Evolutionary conservation across 2,797 vertebrate species (phyloP).

Genomic region (Acanthopagrus latus): DNA sequence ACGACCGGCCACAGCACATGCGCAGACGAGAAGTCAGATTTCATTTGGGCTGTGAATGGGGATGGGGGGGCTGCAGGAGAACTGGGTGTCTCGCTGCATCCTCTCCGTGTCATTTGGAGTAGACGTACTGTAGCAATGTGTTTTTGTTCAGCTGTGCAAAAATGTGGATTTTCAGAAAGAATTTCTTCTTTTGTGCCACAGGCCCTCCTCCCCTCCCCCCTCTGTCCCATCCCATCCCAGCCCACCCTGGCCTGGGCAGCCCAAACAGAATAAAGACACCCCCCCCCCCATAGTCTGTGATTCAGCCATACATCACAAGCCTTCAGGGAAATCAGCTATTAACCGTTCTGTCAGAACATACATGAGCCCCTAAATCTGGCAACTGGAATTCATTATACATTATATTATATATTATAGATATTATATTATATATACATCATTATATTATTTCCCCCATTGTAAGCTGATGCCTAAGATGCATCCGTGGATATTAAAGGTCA

Average conservation of each 20-base stretch:
- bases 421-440: too few species aligned
- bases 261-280: constrained; percentile 28
- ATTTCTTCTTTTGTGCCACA: constrained; percentile 40
- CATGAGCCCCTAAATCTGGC: background rate
- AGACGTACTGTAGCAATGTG: background rate
- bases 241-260: constrained; percentile 18
- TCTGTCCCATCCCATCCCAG: constrained; percentile 15
- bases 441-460: background rate
- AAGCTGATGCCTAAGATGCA: background rate
- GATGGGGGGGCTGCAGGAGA: constrained; percentile 35
- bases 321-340: background rate
- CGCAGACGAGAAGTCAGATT: constrained; percentile 66
- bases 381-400: background rate
- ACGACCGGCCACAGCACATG: constrained; percentile 77
- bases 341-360: background rate
- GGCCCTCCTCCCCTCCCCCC: constrained; percentile 38
- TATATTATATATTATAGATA: too few species aligned
- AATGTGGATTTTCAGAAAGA: background rate
- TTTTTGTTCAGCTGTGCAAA: constrained; percentile 21
- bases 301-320: background rate
- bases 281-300: background rate
- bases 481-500: background rate
- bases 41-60: constrained; percentile 50
- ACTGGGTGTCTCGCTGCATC: background rate
- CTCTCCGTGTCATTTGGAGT: background rate